Evolutionary conservation across 2,113 vertebrate genomes (phyloP).

Genomic region (Cephalopterus ornatus): DNA sequence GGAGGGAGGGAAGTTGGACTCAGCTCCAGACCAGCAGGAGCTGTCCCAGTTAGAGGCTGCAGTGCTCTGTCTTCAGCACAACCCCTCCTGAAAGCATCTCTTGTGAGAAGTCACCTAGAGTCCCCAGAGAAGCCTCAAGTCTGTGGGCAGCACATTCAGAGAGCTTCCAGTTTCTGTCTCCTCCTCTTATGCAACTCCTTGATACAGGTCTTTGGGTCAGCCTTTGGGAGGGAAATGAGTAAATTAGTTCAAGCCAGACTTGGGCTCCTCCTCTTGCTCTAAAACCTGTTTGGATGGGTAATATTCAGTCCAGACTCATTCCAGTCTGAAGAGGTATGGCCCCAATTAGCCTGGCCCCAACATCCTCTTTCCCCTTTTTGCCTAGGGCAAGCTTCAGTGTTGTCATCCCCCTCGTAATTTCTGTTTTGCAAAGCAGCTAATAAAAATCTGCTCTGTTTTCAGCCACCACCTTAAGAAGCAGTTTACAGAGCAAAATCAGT

Average conservation of each 20-base stretch:
- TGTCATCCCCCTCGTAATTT: background rate
- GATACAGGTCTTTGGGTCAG: conserved; percentile 33
- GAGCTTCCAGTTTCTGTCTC: conserved; percentile 5
- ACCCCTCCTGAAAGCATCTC: conserved; percentile 3
- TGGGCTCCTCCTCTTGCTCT: conserved; percentile 23
- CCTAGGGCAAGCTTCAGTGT: conserved; percentile 10
- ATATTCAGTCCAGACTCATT: conserved; percentile 36
- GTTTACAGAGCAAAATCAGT: background rate
- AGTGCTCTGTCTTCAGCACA: background rate
- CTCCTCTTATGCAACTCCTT: conserved; percentile 24
- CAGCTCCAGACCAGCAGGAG: conserved; percentile 74
- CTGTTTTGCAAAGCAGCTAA: conserved; percentile 16
- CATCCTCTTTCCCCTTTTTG: conserved; percentile 19
- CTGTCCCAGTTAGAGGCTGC: conserved; percentile 28
- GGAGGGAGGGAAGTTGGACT: background rate
- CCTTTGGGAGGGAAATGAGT: conserved; percentile 58
- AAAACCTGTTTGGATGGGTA: conserved; percentile 54
- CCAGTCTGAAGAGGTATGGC: conserved; percentile 14
- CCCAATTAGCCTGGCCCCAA: conserved; percentile 13
- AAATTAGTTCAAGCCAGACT: conserved; percentile 37
- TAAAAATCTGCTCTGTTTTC: background rate
- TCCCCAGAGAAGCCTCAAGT: background rate
- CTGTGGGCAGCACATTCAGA: background rate
- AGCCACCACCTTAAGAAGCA: background rate
- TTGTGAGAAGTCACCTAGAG: background rate